These are phyloP conservation scores for Drosophila gunungcola DNA, from an alignment of 1,140 invertebrate genomes.

Conservation along the genomic window DNA sequence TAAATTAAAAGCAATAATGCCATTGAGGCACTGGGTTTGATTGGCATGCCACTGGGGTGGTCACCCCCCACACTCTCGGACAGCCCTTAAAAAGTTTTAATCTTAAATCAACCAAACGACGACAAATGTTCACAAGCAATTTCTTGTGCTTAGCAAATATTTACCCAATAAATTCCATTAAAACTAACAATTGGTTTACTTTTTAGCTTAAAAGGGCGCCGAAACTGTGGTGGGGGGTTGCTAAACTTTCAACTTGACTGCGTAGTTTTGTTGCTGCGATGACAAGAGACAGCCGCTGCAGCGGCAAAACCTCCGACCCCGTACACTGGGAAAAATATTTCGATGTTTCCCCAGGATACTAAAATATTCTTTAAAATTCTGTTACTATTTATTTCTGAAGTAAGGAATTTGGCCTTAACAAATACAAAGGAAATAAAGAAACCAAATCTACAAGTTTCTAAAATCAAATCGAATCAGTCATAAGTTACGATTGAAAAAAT, in stretches of 20 bases:
- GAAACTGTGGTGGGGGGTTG: not conserved
- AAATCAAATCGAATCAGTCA: too few relatives aligned
- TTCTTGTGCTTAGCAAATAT: constrained; percentile 73
- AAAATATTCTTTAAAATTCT: too few relatives aligned
- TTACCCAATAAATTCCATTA: constrained; percentile 80
- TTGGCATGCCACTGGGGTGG: constrained; percentile 12
- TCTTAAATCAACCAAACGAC: constrained; percentile 69
- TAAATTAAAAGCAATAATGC: constrained; percentile 58
- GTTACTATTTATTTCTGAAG: too few relatives aligned
- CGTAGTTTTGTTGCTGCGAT: constrained; percentile 31
- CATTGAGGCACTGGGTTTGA: constrained; percentile 33
- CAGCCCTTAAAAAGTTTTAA: constrained; percentile 59
- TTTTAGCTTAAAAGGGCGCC: constrained; percentile 63
- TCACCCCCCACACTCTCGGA: not conserved
- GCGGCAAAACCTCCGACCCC: not conserved
- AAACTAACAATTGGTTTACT: constrained; percentile 81
- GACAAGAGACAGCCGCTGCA: constrained; percentile 16
- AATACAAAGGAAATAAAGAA: too few relatives aligned
- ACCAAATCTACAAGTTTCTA: too few relatives aligned
- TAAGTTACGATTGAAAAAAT: too few relatives aligned
- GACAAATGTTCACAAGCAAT: constrained; percentile 68
- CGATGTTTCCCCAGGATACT: too few relatives aligned
- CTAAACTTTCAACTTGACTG: constrained; percentile 23
- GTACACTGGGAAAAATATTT: not conserved
- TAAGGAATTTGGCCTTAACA: too few relatives aligned